These are phyloP conservation scores for Odontomyia ornata DNA, from an alignment of 2,888 invertebrate species.

Conservation along the genomic window DNA sequence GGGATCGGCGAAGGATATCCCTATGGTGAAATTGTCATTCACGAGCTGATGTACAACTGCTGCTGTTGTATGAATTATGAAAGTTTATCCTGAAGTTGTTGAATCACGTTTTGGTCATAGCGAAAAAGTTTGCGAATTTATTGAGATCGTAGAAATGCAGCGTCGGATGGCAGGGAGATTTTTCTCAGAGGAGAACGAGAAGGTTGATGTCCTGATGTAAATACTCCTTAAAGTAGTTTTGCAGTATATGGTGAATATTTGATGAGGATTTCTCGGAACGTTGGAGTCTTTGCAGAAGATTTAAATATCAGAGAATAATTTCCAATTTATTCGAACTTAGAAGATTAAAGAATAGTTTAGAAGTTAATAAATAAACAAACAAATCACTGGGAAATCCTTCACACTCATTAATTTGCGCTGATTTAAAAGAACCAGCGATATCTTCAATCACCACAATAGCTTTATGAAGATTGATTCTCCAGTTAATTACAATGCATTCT, in stretches of 20 bases:
- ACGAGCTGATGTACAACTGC: neutral
- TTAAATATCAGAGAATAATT: too few relatives aligned
- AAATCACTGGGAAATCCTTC: neutral
- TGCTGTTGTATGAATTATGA: conserved; percentile 19
- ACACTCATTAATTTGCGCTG: neutral
- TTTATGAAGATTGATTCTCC: conserved; percentile 6
- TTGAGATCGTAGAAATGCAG: too few relatives aligned
- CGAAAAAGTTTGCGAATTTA: conserved; percentile 20
- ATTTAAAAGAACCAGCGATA: neutral
- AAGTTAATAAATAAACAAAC: too few relatives aligned
- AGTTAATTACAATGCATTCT: neutral
- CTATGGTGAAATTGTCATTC: conserved; percentile 12
- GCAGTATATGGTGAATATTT: too few relatives aligned
- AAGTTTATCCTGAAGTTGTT: neutral
- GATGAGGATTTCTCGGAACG: too few relatives aligned
- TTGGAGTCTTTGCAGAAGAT: too few relatives aligned
- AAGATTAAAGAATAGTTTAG: too few relatives aligned
- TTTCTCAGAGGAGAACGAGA: too few relatives aligned
- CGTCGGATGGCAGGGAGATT: too few relatives aligned
- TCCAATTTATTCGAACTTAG: too few relatives aligned
- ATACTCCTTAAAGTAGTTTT: too few relatives aligned
- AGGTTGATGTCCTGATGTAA: too few relatives aligned
- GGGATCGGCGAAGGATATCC: neutral
- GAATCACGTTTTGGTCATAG: conserved; percentile 4
- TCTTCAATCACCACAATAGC: neutral